Evolutionary conservation across 2,113 vertebrate genomes (phyloP).

Genomic region (Galemys pyrenaicus): DNA sequence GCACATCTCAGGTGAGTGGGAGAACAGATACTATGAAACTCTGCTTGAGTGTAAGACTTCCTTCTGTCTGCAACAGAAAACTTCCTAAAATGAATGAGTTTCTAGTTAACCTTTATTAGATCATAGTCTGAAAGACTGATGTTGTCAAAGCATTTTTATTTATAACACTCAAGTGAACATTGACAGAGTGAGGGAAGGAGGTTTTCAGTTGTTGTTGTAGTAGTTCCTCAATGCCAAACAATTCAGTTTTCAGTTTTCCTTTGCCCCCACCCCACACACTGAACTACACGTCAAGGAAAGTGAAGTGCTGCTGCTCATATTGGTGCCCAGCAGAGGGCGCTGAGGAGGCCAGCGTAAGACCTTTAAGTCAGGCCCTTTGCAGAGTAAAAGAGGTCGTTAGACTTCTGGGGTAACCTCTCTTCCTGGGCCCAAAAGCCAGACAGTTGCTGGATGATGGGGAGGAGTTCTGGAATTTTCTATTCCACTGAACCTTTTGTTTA

Average conservation of each 20-base stretch:
- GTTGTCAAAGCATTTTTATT: neutral
- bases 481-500: neutral
- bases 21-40: neutral
- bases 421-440: neutral
- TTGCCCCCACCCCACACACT: no score
- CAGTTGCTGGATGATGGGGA: neutral
- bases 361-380: neutral
- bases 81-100: neutral
- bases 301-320: neutral
- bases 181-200: neutral
- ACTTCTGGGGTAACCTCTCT: neutral
- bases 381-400: neutral
- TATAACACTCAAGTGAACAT: neutral
- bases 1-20: neutral
- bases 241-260: neutral
- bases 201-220: neutral
- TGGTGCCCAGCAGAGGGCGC: slow-evolving; percentile 45
- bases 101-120: neutral
- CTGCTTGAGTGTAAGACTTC: neutral
- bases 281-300: no score
- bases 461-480: neutral
- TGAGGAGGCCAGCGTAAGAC: neutral
- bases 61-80: neutral
- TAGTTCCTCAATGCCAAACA: neutral
- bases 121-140: neutral